phyloP scores from a whole-genome alignment of 2,888 invertebrate genomes.

The Neoascia interrupta region DNA sequence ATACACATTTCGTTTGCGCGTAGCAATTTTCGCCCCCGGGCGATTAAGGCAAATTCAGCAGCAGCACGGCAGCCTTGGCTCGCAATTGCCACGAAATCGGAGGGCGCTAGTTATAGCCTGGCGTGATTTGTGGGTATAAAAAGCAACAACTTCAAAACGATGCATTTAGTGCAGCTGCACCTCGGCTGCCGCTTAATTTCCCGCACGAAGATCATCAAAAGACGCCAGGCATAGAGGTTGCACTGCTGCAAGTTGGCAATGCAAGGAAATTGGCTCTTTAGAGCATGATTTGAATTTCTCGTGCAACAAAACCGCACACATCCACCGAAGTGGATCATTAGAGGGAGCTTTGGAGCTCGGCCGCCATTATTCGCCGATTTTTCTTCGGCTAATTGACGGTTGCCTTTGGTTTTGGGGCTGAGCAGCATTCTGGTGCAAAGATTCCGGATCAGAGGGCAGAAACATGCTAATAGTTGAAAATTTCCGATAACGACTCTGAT shows the following conservation, averaged over 20 bases:
- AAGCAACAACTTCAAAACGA: constrained; percentile 63
- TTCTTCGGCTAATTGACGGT: constrained; percentile 52
- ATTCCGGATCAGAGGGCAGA: constrained; percentile 52
- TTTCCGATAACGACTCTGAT: constrained; percentile 58
- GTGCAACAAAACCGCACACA: constrained; percentile 34
- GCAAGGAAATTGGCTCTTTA: constrained; percentile 64
- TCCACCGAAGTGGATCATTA: constrained; percentile 64
- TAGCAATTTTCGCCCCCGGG: constrained; percentile 60
- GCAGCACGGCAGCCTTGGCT: constrained; percentile 9
- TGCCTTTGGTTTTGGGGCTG: constrained; percentile 46
- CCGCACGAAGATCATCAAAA: constrained; percentile 25
- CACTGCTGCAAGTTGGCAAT: constrained; percentile 27
- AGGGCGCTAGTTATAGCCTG: constrained; percentile 48
- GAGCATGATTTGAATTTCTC: constrained; percentile 68
- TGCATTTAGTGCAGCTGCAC: constrained; percentile 69
- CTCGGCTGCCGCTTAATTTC: constrained; percentile 48
- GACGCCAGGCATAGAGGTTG: background rate
- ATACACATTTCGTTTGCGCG: constrained; percentile 37
- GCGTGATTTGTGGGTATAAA: constrained; percentile 66
- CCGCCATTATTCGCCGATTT: constrained; percentile 61
- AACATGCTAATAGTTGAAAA: constrained; percentile 68
- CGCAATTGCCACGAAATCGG: constrained; percentile 55
- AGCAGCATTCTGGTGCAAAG: constrained; percentile 20
- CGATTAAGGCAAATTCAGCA: constrained; percentile 40
- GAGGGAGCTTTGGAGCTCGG: constrained; percentile 47